Evolutionary conservation across 2,888 invertebrate species (phyloP).

Genomic region (Trachelus troglodyta): DNA sequence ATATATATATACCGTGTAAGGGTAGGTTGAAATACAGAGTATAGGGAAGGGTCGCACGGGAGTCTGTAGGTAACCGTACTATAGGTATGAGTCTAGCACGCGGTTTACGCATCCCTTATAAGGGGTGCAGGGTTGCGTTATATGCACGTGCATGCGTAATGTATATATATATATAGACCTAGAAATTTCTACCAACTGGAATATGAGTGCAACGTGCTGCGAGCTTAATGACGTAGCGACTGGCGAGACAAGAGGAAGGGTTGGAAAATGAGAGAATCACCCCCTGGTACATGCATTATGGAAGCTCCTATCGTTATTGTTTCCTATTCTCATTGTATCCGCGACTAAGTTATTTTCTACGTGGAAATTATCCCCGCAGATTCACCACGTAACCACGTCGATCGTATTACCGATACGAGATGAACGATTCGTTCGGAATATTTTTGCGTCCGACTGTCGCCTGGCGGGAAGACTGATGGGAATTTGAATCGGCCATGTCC

Average conservation of each 20-base stretch:
- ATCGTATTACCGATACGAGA: background rate
- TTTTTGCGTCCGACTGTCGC: background rate
- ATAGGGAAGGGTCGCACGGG: background rate
- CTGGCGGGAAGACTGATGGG: background rate
- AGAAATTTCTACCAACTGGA: background rate
- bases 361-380: background rate
- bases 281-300: conserved; percentile 29
- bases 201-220: conserved; percentile 16
- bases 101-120: background rate
- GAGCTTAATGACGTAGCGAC: conserved; percentile 42
- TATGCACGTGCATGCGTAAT: background rate
- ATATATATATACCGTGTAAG: background rate
- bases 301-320: conserved; percentile 23
- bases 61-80: background rate
- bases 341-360: background rate
- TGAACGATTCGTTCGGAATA: background rate
- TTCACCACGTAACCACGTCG: background rate
- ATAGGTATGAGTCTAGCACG: background rate
- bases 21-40: background rate
- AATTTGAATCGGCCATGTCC: background rate
- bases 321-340: background rate
- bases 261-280: conserved; percentile 18
- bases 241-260: conserved; percentile 13
- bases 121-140: background rate
- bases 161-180: background rate